Percentiles rank a stretch among this genome's conserved stretches.
Conservation (phyloP, 2,797 vertebrate genomes). For the Danio kyathit region DNA sequence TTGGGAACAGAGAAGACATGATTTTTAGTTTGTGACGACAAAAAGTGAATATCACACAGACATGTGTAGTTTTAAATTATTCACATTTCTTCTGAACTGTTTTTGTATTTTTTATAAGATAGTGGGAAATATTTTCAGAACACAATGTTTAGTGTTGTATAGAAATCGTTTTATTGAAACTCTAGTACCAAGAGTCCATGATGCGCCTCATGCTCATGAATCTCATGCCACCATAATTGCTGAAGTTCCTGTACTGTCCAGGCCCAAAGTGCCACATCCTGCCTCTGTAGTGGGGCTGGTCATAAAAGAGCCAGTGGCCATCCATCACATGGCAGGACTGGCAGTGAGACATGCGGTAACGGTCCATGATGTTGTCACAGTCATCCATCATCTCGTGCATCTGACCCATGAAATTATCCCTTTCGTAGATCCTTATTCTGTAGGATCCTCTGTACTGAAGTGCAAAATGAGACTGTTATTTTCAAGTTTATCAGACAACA, state of each 20-base stretch:
- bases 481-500: no score
- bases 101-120: no score
- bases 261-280: slow-evolving; percentile 56
- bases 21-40: no score
- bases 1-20: no score
- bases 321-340: slow-evolving; percentile 59
- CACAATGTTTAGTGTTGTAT: no score
- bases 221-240: slow-evolving; percentile 49
- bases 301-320: slow-evolving; percentile 59
- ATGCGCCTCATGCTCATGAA: slow-evolving; percentile 58
- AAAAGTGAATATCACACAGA: no score
- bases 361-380: slow-evolving; percentile 50
- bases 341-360: slow-evolving; percentile 46
- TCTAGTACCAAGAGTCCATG: slow-evolving; percentile 53
- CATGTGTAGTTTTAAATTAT: no score
- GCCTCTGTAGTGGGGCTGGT: slow-evolving; percentile 52
- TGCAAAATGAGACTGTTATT: not conserved
- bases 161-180: not conserved
- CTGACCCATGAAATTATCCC: slow-evolving; percentile 61
- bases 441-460: slow-evolving; percentile 70
- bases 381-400: slow-evolving; percentile 59
- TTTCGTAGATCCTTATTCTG: slow-evolving; percentile 45
- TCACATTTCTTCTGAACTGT: no score
- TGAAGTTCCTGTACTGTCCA: slow-evolving; percentile 61
- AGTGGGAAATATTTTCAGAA: no score